phyloP scores from a whole-genome alignment of 2,888 invertebrate genomes.

The Hirudinaria manillensis region DNA sequence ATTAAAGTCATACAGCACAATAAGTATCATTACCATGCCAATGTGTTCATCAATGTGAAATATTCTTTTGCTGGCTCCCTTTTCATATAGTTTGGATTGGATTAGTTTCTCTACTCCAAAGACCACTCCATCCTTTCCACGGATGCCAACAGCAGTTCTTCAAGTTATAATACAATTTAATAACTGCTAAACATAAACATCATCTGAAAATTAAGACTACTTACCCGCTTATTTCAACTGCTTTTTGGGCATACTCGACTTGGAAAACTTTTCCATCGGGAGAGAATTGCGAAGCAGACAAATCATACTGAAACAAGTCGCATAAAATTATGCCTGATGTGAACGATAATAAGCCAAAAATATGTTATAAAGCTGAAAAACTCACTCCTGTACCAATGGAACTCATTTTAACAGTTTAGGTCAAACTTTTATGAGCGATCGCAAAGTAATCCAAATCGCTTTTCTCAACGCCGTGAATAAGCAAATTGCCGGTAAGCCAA shows the following conservation, averaged over 20 bases:
- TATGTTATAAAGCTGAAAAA: neutral
- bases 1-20: neutral
- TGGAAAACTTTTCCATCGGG: conserved; percentile 98
- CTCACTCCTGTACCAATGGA: conserved; percentile 40
- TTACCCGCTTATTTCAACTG: conserved; percentile 91
- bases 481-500: too few species aligned
- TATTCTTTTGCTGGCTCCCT: conserved; percentile 77
- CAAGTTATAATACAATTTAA: conserved; percentile 3
- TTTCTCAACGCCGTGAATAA: too few species aligned
- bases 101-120: conserved; percentile 95
- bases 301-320: conserved; percentile 72
- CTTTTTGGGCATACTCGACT: conserved; percentile 98
- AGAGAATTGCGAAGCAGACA: conserved; percentile 99
- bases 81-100: conserved; percentile 84
- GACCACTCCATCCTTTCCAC: conserved; percentile 92
- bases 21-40: conserved; percentile 69
- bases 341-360: conserved; percentile 7
- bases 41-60: conserved; percentile 88
- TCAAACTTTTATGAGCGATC: neutral
- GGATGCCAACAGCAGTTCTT: conserved; percentile 82
- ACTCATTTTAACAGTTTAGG: conserved; percentile 36
- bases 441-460: neutral
- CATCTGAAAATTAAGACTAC: conserved; percentile 42
- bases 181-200: neutral
- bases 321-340: neutral